Base-by-base conservation (phyloP, 1,140 invertebrate species). In the Stenopsyche tienmushanensis region DNA sequence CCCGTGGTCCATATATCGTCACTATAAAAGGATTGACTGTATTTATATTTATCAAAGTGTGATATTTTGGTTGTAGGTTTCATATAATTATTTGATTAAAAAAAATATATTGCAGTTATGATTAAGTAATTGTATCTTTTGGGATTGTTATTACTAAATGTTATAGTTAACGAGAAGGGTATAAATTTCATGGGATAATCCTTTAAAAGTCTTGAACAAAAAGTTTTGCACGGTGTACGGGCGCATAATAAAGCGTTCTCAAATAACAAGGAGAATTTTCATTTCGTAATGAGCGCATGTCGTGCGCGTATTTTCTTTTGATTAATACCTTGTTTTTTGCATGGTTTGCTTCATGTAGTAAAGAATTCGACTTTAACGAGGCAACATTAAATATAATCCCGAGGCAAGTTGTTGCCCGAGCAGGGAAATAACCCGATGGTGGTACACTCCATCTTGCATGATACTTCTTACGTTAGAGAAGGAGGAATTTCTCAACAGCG, bases 371-470 rank as follows among this genome's bases (percentile, higher is more conserved):
- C 55, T 58, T 55, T 58, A 58, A 58, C 39, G 55, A 58, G 55
- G 55, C 39, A 23, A 21, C 44, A 20, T 47, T 20, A 15, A 47
- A 34, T 13, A 34, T 47, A 20, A 15, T 47, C 44, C 18, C 44
- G 44, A 20, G 10, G 10, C 44, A 20, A 47, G 44, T 15, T 20
- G 44, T 15, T 34, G 5, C 5, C 13, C 13, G 29, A 13, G 5
- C 29, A 34, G 29, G 29, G 13, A 34, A 7, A 34, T 13, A 55
- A 24, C 23, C 24, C 21, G n/a, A 20, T n/a, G 26, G 52, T 25
- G n/a, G n/a, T n/a, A n/a, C n/a, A 39, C n/a, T 15, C 7, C 52
- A n/a, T 41, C n/a, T 55, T 9, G 7, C 71, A 75, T 76, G 69
- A n/a, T n/a, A n/a, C n/a, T n/a, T n/a, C n/a, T n/a, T n/a, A n/a